Conservation (phyloP, 2,797 vertebrate genomes). For the Hypotaenidia philippensis region DNA sequence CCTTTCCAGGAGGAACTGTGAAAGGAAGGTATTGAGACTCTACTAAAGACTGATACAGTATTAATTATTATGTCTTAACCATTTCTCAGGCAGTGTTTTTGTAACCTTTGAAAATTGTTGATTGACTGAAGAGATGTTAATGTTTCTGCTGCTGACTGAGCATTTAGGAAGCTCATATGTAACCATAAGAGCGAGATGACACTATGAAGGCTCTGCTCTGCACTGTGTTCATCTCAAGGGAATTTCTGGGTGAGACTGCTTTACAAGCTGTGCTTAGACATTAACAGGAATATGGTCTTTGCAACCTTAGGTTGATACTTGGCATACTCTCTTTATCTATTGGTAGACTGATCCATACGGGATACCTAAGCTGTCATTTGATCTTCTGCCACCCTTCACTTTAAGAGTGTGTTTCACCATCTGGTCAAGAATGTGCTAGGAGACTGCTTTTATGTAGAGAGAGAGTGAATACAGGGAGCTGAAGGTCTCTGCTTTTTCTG, state of each 20-base stretch:
- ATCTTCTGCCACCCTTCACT: neutral
- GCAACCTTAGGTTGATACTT: neutral
- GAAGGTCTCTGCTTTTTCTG: neutral
- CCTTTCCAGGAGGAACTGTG: neutral
- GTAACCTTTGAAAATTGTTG: neutral
- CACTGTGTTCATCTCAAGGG: neutral
- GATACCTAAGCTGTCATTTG: neutral
- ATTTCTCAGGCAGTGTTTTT: neutral
- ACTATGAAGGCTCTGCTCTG: neutral
- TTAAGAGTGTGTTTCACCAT: neutral
- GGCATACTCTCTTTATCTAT: neutral
- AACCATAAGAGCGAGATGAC: neutral
- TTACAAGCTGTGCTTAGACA: neutral
- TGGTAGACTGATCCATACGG: neutral
- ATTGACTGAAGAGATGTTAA: neutral
- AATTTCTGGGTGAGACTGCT: neutral
- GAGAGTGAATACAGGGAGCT: neutral
- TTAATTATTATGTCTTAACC: constrained; percentile 24
- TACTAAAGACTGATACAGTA: neutral
- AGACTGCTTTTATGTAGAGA: neutral
- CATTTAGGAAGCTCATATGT: neutral
- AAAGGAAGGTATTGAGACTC: neutral
- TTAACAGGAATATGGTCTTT: neutral
- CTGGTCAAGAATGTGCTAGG: neutral
- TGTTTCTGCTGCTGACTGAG: constrained; percentile 25